phyloP scores from a whole-genome alignment of 2,888 invertebrate genomes.

The Zaprionus bogoriensis region DNA sequence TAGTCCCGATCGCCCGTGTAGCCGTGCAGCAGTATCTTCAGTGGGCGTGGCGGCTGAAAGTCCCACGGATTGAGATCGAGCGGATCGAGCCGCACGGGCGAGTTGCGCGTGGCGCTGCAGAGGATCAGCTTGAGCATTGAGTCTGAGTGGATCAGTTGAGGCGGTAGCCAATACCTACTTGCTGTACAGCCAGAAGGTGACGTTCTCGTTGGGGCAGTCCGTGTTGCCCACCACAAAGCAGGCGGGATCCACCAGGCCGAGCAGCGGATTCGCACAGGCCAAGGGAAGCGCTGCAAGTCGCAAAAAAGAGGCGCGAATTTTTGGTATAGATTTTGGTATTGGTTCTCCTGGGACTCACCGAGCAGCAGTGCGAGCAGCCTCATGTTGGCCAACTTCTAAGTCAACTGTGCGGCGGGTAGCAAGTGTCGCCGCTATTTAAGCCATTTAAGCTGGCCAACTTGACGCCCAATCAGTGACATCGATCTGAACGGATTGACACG shows the following conservation, averaged over 20 bases:
- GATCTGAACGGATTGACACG: constrained; percentile 47
- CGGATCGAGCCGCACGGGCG: constrained; percentile 83
- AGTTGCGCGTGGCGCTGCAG: constrained; percentile 72
- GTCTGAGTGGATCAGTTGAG: not conserved
- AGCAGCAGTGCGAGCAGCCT: constrained; percentile 42
- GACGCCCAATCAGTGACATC: constrained; percentile 42
- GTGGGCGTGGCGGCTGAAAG: constrained; percentile 81
- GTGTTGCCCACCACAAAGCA: constrained; percentile 41
- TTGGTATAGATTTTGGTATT: not conserved
- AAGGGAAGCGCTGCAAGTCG: not conserved
- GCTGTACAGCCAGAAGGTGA: constrained; percentile 87
- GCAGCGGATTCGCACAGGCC: constrained; percentile 50
- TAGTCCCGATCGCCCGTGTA: constrained; percentile 86
- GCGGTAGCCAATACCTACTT: constrained; percentile 82
- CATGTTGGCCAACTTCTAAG: constrained; percentile 44
- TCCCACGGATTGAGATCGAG: constrained; percentile 61
- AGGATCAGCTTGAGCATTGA: rapidly evolving
- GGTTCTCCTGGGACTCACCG: constrained; percentile 27
- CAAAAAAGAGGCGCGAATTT: not conserved
- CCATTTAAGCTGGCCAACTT: constrained; percentile 4
- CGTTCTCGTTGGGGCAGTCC: constrained; percentile 85
- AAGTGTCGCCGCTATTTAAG: constrained; percentile 61
- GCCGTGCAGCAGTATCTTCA: constrained; percentile 86
- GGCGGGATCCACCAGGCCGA: constrained; percentile 64
- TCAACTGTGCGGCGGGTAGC: constrained; percentile 43